phyloP scores from a whole-genome alignment of 2,113 vertebrate species.

The Amia ocellicauda region DNA sequence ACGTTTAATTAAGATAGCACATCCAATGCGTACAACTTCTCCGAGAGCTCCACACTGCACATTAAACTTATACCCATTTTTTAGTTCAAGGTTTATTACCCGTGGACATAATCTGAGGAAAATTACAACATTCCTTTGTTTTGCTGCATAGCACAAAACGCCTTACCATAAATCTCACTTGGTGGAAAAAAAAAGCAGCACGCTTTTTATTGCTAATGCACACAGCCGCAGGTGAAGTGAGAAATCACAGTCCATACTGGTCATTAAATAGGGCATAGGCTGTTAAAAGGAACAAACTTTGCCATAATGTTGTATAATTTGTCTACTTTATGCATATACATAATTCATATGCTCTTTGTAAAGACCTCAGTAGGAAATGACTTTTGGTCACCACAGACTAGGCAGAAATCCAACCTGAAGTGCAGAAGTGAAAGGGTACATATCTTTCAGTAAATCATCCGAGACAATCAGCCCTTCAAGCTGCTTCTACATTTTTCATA shows the following conservation, averaged over 20 bases:
- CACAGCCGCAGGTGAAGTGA: conserved; percentile 1
- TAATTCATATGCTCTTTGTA: conserved; percentile 48
- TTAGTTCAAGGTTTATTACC: not conserved
- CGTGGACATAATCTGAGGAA: conserved; percentile 26
- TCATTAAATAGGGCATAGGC: conserved; percentile 50
- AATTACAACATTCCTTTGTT: conserved; percentile 20
- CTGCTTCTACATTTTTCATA: no score
- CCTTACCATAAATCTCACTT: conserved; percentile 46
- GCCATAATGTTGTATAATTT: conserved; percentile 47
- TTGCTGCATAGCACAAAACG: conserved; percentile 41
- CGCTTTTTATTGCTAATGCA: conserved; percentile 40
- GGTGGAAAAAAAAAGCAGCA: conserved; percentile 28
- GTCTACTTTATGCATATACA: conserved; percentile 46
- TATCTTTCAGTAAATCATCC: not conserved
- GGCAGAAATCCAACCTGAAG: not conserved
- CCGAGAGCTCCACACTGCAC: no score
- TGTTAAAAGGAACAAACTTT: conserved; percentile 50
- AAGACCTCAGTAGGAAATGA: not conserved
- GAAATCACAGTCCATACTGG: conserved; percentile 27
- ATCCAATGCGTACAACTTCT: no score
- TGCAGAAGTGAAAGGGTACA: not conserved
- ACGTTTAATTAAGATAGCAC: no score
- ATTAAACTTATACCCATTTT: no score
- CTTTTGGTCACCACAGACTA: no score
- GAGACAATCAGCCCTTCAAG: not conserved